Conservation (phyloP, 2,888 invertebrate genomes). For the Crepidodera aurea region DNA sequence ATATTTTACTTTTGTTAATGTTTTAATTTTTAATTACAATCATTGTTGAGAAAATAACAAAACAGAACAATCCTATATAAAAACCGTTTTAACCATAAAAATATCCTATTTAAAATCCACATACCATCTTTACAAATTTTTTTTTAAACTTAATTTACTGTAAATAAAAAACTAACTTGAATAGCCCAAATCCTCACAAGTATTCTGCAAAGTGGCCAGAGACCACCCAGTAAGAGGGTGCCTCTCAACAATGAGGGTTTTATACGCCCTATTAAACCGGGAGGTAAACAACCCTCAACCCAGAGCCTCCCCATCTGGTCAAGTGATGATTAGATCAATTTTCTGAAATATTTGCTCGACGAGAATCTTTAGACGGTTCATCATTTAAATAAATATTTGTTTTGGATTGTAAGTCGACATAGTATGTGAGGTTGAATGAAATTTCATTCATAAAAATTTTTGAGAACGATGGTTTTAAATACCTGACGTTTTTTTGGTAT, state of each 20-base stretch:
- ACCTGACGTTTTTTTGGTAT: too few species aligned
- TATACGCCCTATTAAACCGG: constrained; percentile 39
- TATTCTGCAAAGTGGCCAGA: constrained; percentile 41
- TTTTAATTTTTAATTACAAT: too few species aligned
- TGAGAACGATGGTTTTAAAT: neutral
- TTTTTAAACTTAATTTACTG: neutral
- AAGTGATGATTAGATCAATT: constrained; percentile 37
- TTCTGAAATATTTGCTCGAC: constrained; percentile 19
- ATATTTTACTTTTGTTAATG: too few species aligned
- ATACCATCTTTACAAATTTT: neutral
- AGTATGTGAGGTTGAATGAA: neutral
- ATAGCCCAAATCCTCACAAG: constrained; percentile 41
- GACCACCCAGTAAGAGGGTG: constrained; percentile 45
- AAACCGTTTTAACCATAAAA: too few species aligned
- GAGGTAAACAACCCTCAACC: constrained; percentile 36
- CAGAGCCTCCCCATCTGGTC: constrained; percentile 32
- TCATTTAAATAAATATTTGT: constrained; percentile 36
- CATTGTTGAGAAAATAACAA: too few species aligned
- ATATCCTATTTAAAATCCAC: too few species aligned
- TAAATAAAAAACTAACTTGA: constrained; percentile 34
- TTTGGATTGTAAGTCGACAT: constrained; percentile 18
- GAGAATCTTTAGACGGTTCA: constrained; percentile 20
- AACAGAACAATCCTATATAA: too few species aligned
- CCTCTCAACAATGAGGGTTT: constrained; percentile 36
- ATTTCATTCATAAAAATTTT: neutral